Evolutionary conservation across 2,888 invertebrate genomes (phyloP), one percentile per base, ranked within the genome.

Genomic region (Phalangium opilio): DNA sequence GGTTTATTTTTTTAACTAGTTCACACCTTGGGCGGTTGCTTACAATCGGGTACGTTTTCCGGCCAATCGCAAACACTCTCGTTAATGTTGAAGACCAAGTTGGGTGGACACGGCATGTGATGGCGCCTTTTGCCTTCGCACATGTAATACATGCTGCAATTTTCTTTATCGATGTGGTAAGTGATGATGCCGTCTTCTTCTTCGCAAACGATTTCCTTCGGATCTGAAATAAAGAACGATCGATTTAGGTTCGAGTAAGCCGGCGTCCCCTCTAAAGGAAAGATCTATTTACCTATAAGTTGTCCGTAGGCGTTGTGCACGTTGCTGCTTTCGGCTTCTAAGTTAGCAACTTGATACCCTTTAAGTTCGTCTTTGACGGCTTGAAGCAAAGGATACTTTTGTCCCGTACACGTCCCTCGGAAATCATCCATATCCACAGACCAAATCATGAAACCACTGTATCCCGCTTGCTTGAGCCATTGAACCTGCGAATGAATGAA

Each of bases 41-140:
- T 38, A 14, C 90, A 90, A 17, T 85, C 83, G 64, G 85, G 86
- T 1, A 90, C 90, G 62, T 89, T 90, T 62, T 89, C 89, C 1
- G 89, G 87, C 90, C 90, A 90, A 69, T 91, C 91, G 64, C 90
- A 91, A 10, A 91, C 90, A 62, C 86, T 89, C 63, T 90, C 85
- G 60, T 85, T 83, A 36, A 79, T 79, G 66, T 91, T 90, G 70
- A 90, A 91, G 12, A 90, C 90, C 51, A 91, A 74, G 68, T 90
- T 86, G 44, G 79, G 77, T 7, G 90, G 90, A 64, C 89, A 91
- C 41, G 90, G 89, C 90, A 90, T 90, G 70, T 90, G 90, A 63
- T 90, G 90, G 64, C 87, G 49, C 45, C 89, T 75, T 64, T 89
- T 89, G 32, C 90, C 90, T 69, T 90, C 89, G 63, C 90, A 91